Base-by-base conservation (phyloP, 2,113 vertebrate species). In the Lagopus leucura region DNA sequence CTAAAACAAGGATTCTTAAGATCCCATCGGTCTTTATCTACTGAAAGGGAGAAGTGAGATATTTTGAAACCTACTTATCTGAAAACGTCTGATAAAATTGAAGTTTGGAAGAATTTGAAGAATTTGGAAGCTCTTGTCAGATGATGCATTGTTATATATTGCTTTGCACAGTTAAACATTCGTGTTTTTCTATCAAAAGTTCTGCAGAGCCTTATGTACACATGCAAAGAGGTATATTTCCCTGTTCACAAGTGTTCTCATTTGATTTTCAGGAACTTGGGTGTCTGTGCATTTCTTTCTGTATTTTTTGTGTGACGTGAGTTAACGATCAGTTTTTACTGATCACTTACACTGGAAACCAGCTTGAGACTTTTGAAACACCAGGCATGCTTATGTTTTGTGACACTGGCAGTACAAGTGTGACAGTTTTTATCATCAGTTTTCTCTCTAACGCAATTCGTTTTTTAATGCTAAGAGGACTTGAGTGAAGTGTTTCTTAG, bases 11-110 rank as follows among this genome's bases (percentile, higher is more conserved):
- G 60, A 36, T 40, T 43, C 40, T 11, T 15, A 34, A 15, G 66
- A 47, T 54, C 11, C 2, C 28, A 2, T 61, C 67, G 21, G 15
- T 67, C 52, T 72, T 78, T 19, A 42, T 34, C 42, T 80, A 6
- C 72, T 78, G 52, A 38, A 77, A 52, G 22, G 60, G 43, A 10
- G 15, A 20, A 48, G 25, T n/a, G 27, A 0, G 11, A 60, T 24
- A 13, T 40, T 86, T 81, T 11, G 36, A 75, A 84, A 47, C 11
- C 4, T 60, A 1, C 0, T 0, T 60, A 32, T 60, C 36, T 61
- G 61, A 84, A 86, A 84, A 75, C 0, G 4, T 27, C 24, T 11
- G 47, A 8, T 43, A 16, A 0, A 70, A 11, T 69, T 13, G 38
- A 34, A 69, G 25, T 38, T 60, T 28, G 22, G 7, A 67, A 47